phyloP scores from a whole-genome alignment of 2,888 invertebrate species.

The Ceriagrion tenellum region DNA sequence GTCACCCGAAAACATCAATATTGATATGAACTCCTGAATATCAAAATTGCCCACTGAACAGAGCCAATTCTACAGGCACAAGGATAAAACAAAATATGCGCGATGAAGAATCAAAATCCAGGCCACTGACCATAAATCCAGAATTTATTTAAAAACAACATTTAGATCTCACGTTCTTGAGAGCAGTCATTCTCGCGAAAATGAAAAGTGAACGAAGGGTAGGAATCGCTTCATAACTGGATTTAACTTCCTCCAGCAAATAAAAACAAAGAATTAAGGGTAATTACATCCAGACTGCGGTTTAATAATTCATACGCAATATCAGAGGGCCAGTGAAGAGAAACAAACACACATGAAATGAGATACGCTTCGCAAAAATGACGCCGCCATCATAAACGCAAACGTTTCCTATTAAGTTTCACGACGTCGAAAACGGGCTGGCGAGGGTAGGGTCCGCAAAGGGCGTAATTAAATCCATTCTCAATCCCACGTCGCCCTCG shows the following conservation, averaged over 20 bases:
- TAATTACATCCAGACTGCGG: neutral
- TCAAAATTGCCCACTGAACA: neutral
- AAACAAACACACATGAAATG: neutral
- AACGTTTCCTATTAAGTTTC: slow-evolving; percentile 2
- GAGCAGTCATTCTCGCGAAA: neutral
- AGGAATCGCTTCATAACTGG: neutral
- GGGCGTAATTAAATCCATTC: slow-evolving; percentile 11
- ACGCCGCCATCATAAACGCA: neutral
- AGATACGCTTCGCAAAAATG: neutral
- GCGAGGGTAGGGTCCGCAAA: neutral
- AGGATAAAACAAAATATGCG: neutral
- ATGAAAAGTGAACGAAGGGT: neutral
- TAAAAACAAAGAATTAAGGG: neutral
- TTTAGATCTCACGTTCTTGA: neutral
- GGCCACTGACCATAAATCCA: neutral
- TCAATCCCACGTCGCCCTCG: neutral
- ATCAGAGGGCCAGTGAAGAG: neutral
- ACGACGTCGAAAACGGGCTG: neutral
- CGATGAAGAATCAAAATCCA: neutral
- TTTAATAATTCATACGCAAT: neutral
- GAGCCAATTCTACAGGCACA: neutral
- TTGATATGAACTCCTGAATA: neutral
- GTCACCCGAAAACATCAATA: neutral
- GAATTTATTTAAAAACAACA: neutral
- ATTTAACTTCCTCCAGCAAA: neutral